Evolutionary conservation across 1,140 invertebrate species (phyloP).

Genomic region (Procambarus virginalis): DNA sequence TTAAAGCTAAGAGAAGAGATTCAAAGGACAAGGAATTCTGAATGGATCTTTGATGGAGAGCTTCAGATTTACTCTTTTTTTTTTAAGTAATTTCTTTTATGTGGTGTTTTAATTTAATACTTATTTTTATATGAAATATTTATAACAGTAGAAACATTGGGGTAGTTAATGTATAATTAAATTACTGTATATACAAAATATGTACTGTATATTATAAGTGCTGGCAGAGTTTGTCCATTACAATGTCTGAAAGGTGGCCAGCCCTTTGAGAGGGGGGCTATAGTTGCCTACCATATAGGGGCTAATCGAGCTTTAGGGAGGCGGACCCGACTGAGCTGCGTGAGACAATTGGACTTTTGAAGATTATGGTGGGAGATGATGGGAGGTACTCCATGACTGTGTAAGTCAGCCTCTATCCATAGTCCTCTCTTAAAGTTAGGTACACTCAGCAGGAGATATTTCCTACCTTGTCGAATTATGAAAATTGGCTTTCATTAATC

Average conservation of each 20-base stretch:
- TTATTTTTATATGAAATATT: too few relatives aligned
- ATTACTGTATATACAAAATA: background rate
- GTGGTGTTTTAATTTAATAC: too few relatives aligned
- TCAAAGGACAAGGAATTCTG: background rate
- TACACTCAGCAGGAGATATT: slow-evolving; percentile 40
- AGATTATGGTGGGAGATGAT: slow-evolving; percentile 45
- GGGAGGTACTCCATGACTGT: slow-evolving; percentile 34
- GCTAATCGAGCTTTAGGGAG: slow-evolving; percentile 56
- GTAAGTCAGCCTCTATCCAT: slow-evolving; percentile 12
- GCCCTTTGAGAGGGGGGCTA: slow-evolving; percentile 48
- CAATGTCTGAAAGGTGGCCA: slow-evolving; percentile 41
- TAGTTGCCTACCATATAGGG: slow-evolving; percentile 61
- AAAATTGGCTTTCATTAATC: slow-evolving; percentile 68
- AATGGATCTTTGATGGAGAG: background rate
- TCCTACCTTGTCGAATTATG: slow-evolving; percentile 61
- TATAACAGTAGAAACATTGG: too few relatives aligned
- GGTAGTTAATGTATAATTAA: too few relatives aligned
- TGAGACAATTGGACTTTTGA: slow-evolving; percentile 59
- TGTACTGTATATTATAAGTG: background rate
- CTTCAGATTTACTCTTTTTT: background rate
- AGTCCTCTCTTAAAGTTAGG: slow-evolving; percentile 30
- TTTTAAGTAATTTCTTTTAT: too few relatives aligned
- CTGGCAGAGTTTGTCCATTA: slow-evolving; percentile 18
- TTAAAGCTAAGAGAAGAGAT: background rate
- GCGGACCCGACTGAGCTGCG: slow-evolving; percentile 34